Evolutionary conservation across 2,888 invertebrate genomes (phyloP).

Genomic region (Amphipoea oculea): DNA sequence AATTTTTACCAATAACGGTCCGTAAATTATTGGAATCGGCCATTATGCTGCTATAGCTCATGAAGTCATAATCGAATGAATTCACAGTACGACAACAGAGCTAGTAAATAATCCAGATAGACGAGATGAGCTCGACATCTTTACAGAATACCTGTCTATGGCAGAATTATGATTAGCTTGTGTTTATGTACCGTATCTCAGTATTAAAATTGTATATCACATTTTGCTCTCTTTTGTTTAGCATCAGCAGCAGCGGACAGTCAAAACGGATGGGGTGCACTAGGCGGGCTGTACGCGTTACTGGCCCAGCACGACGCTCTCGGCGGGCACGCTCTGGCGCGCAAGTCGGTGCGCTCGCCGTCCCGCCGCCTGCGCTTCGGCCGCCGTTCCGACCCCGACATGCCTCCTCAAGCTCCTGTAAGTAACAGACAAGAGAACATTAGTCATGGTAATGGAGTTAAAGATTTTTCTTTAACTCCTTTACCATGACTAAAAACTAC

Average conservation of each 20-base stretch:
- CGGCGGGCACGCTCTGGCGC: conserved; percentile 93
- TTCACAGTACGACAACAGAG: background rate
- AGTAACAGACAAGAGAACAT: conserved; percentile 60
- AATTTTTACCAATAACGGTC: no score
- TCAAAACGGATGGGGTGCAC: conserved; percentile 83
- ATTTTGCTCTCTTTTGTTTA: conserved; percentile 34
- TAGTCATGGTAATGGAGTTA: no score
- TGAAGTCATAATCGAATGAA: background rate
- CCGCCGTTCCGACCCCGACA: conserved; percentile 93
- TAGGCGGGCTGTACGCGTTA: conserved; percentile 91
- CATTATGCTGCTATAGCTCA: background rate
- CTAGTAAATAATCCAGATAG: background rate
- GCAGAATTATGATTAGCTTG: background rate
- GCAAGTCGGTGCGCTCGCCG: conserved; percentile 94
- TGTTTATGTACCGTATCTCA: background rate
- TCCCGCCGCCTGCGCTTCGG: conserved; percentile 94
- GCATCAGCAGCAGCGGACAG: conserved; percentile 77
- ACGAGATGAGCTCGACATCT: background rate
- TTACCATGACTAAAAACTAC: no score
- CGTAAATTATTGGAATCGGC: no score
- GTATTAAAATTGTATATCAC: background rate
- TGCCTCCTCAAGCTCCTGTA: conserved; percentile 89
- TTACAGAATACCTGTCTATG: background rate
- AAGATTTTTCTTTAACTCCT: no score
- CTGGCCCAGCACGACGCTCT: conserved; percentile 92